Conservation (phyloP, 2,888 invertebrate species). For the Heliothis peltigera region DNA sequence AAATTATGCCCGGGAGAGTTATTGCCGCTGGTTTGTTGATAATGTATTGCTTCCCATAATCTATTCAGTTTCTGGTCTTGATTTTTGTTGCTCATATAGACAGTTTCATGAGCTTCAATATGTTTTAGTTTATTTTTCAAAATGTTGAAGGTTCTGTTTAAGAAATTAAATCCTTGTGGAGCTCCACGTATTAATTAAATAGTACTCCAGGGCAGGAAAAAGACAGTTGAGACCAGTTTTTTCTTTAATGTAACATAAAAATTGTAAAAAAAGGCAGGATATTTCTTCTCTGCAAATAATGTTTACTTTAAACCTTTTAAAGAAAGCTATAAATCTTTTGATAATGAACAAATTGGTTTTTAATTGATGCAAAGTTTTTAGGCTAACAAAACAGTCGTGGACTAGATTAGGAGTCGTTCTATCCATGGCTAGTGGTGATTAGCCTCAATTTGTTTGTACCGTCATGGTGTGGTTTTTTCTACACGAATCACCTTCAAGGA, state of each 20-base stretch:
- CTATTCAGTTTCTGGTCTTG: not conserved
- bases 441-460: slow-evolving; percentile 68
- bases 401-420: slow-evolving; percentile 71
- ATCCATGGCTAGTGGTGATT: slow-evolving; percentile 67
- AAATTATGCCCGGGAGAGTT: slow-evolving; percentile 17
- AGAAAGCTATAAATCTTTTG: not conserved
- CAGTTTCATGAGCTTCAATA: not conserved
- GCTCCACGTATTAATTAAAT: too few relatives aligned
- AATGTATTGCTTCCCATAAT: not conserved
- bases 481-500: slow-evolving; percentile 62
- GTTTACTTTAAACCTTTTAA: not conserved
- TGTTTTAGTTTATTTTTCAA: too few relatives aligned
- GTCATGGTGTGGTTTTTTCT: slow-evolving; percentile 61
- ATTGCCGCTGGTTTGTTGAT: not conserved
- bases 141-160: too few relatives aligned
- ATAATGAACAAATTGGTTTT: slow-evolving; percentile 24
- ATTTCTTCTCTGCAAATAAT: too few relatives aligned
- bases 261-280: too few relatives aligned
- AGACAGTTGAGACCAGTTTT: too few relatives aligned
- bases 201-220: too few relatives aligned
- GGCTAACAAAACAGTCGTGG: slow-evolving; percentile 42
- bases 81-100: not conserved
- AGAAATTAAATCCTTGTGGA: too few relatives aligned
- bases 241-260: too few relatives aligned
- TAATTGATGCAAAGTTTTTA: slow-evolving; percentile 61